Evolutionary conservation across 2,797 vertebrate species (phyloP), one percentile per base, ranked within the genome.

Genomic region (Megaceryle alcyon): DNA sequence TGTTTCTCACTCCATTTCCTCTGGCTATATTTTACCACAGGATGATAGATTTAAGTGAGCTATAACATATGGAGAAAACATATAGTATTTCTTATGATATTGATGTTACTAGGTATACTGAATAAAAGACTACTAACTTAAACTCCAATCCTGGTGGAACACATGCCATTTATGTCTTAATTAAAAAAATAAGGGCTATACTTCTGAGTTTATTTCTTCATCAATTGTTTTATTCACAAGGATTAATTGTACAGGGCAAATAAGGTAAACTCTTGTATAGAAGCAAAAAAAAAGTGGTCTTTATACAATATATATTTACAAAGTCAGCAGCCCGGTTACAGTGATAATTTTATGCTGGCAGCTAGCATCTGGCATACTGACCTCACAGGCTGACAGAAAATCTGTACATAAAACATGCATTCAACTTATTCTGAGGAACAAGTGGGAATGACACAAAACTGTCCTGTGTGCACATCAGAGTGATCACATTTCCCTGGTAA

Each of bases 1-100:
- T 59, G 83, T 96, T 92, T 96, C 72, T 82, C 81, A 80, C 69
- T 92, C 41, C 59, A 77, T 95, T 96, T 96, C 79, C 60, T 83
- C 64, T 3, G 17, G 79, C 70, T 87, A 51, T 89, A 92, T 92
- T 90, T 92, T 91, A 80, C 69, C 16, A 33, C 54, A 54, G 64
- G 29, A 65, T 37, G 90, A 48, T 63, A 77, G 65, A 71, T 33
- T 14, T 61, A 25, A 25, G 22, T 80, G 78, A 91, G 88, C 35
- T 65, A 66, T 65, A 91, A 66, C 21, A 75, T 1, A 83, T 15
- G 16, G n/a, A 68, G 35, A 25, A 15, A 23, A 37, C 61, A 71
- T 20, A 6, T 14, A 77, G 8, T 18, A n/a, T 93, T 95, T 92
- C 28, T 61, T 44, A 65, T 65, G 9, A 51, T 78, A 86, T 57